Base-by-base conservation (phyloP, 2,888 invertebrate genomes). In the Craniophora ligustri region DNA sequence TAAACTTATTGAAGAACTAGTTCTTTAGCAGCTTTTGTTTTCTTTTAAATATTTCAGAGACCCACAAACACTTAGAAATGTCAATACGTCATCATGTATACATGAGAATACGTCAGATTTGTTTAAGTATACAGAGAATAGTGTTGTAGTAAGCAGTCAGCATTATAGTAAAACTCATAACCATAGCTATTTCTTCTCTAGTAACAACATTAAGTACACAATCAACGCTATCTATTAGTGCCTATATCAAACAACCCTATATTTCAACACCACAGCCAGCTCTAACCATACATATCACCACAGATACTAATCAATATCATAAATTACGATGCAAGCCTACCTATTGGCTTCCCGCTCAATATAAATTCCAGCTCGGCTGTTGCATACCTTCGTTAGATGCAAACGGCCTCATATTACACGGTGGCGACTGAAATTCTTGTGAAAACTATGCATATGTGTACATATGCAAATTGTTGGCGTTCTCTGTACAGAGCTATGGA, bases 361-460 rank as follows among this genome's bases (percentile, higher is more conserved):
- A 84, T 85, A 78, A 84, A 85, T 85, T 79, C 84, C 81, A n/a
- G 51, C 50, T 51, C 35, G 56, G 42, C 47, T 50, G 50, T 58
- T 66, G 68, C 70, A 75, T 76, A 58, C 75, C 72, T 42, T 51
- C 36, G 53, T 56, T 63, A 72, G 75, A 72, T 74, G 74, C 78
- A 75, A 57, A 63, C 66, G 61, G 64, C 61, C 65, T 71, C 72
- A 68, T 77, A 78, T 72, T 75, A 69, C 55, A 63, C 60, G 59
- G 41, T 34, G 21, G 19, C 36, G 34, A 36, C 63, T 63, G 63
- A 69, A 72, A 71, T 59, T 47, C 45, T 58, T 42, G 53, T 48
- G 58, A 67, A 67, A 69, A 58, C 57, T 56, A 67, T 71, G 64
- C 53, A 32, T 48, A 19, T 47, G 51, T 64, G 62, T 65, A 60